Conservation (phyloP, 1,140 invertebrate species). For the Panulirus ornatus region DNA sequence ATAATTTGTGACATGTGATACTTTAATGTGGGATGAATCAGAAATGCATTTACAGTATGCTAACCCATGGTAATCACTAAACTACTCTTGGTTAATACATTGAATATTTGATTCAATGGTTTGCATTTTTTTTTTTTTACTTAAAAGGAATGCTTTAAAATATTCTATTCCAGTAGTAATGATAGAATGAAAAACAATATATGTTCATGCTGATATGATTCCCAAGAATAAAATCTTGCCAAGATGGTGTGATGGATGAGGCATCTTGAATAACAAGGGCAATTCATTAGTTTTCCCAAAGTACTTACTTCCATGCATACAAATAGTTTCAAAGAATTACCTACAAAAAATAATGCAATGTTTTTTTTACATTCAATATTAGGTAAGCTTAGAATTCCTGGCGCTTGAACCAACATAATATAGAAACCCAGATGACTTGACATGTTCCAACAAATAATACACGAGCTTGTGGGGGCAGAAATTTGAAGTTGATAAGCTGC, state of each 20-base stretch:
- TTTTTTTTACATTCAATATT: not conserved
- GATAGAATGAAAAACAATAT: no score
- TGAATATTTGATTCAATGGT: no score
- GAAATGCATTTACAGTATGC: no score
- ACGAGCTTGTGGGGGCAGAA: constrained; percentile 84
- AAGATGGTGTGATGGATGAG: not conserved
- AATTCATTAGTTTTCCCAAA: not conserved
- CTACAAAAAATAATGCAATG: not conserved
- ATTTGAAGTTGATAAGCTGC: constrained; percentile 86
- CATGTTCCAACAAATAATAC: constrained; percentile 86
- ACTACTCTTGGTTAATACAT: no score
- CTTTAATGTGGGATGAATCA: no score
- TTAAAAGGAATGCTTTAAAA: no score
- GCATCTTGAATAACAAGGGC: no score
- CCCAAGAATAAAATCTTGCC: not conserved
- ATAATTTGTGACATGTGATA: no score
- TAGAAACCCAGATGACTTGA: constrained; percentile 88
- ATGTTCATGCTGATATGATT: no score
- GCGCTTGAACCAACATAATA: constrained; percentile 86
- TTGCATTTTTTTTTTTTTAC: no score
- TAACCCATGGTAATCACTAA: no score
- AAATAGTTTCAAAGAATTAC: not conserved
- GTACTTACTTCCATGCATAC: not conserved
- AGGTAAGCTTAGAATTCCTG: constrained; percentile 67
- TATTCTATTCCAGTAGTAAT: no score